Percentiles rank a stretch among this genome's conserved stretches.
Conservation (phyloP, 2,888 invertebrate genomes). For the Nasonia oneida region DNA sequence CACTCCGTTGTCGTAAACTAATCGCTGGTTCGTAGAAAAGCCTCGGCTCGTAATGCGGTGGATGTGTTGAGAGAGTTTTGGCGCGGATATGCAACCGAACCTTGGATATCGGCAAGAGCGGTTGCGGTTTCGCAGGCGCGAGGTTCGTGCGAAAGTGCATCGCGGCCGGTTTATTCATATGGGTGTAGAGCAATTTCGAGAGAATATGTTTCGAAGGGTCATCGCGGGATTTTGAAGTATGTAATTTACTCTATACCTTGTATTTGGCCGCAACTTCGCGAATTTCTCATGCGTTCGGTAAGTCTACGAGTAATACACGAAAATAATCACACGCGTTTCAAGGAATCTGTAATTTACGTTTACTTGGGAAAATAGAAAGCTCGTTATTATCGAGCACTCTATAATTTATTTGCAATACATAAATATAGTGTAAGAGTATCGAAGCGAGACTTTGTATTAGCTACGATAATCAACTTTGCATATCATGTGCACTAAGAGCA, state of each 20-base stretch:
- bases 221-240: no score
- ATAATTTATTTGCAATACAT: not conserved
- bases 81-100: conserved; percentile 50
- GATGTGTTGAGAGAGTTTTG: not conserved
- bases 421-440: no score
- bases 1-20: not conserved
- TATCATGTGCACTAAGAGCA: not conserved
- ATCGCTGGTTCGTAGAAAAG: not conserved
- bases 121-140: conserved; percentile 49
- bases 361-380: not conserved
- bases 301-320: no score
- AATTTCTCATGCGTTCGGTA: no score
- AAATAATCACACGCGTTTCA: no score
- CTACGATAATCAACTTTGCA: not conserved
- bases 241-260: no score
- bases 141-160: not conserved
- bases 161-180: not conserved
- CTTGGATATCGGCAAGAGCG: not conserved
- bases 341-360: not conserved
- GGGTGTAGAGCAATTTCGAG: not conserved
- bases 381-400: not conserved
- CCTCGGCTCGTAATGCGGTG: not conserved
- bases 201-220: not conserved
- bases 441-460: no score
- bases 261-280: no score